phyloP scores from a whole-genome alignment of 2,888 invertebrate genomes.

The Synanthedon andrenaeformis region DNA sequence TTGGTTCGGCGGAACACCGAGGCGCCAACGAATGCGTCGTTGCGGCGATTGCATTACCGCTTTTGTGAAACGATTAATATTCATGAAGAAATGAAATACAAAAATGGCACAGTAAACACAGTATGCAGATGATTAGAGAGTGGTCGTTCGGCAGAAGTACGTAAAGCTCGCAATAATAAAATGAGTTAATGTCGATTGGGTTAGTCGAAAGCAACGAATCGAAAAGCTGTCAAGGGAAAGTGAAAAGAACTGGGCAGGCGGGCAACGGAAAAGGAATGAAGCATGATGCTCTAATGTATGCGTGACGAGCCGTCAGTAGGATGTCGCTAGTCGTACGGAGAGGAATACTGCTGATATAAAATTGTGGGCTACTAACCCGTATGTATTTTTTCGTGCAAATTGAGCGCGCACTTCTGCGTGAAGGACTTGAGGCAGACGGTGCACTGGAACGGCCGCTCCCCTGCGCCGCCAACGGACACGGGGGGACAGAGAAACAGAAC shows the following conservation, averaged over 20 bases:
- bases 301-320: slow-evolving; percentile 29
- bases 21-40: slow-evolving; percentile 49
- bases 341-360: slow-evolving; percentile 51
- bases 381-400: slow-evolving; percentile 74
- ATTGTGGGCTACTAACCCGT: slow-evolving; percentile 73
- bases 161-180: slow-evolving; percentile 44
- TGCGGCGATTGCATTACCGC: slow-evolving; percentile 69
- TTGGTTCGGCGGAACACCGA: slow-evolving; percentile 28
- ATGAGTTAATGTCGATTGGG: slow-evolving; percentile 48
- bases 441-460: slow-evolving; percentile 73
- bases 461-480: slow-evolving; percentile 55
- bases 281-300: slow-evolving; percentile 63
- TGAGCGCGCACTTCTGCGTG: slow-evolving; percentile 74
- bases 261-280: slow-evolving; percentile 64
- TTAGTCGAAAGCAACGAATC: slow-evolving; percentile 65
- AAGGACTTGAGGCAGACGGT: slow-evolving; percentile 74
- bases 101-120: slow-evolving; percentile 45
- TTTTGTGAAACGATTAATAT: slow-evolving; percentile 68
- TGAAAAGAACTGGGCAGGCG: slow-evolving; percentile 59
- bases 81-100: slow-evolving; percentile 54
- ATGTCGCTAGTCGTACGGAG: slow-evolving; percentile 47
- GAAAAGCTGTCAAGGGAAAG: slow-evolving; percentile 47
- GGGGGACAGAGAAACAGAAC: slow-evolving; percentile 70
- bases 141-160: slow-evolving; percentile 53
- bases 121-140: slow-evolving; percentile 37